Conservation (phyloP, 1,140 invertebrate genomes). For the Manduca sexta region DNA sequence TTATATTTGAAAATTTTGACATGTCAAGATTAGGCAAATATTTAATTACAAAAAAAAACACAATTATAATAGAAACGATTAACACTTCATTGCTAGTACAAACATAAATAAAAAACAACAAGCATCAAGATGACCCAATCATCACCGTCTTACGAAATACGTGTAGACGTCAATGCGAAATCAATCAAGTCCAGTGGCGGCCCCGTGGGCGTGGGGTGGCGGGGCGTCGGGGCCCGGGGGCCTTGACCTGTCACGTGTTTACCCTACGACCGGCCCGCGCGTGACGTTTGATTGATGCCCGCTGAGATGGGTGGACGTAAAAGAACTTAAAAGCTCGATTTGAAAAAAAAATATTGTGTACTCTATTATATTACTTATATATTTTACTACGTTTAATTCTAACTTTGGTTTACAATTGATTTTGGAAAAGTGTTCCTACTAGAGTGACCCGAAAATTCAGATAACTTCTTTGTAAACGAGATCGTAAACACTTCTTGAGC, state of each 20-base stretch:
- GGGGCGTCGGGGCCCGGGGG: slow-evolving; percentile 18
- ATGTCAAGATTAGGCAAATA: too few species aligned
- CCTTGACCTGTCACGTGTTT: slow-evolving; percentile 63
- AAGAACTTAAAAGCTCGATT: too few species aligned
- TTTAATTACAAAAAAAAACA: too few species aligned
- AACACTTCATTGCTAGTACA: background rate
- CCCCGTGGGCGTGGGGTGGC: slow-evolving; percentile 9
- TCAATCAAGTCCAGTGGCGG: slow-evolving; percentile 53
- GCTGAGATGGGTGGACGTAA: background rate
- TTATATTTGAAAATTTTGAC: too few species aligned
- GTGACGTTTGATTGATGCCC: slow-evolving; percentile 49
- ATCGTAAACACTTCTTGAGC: too few species aligned
- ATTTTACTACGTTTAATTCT: too few species aligned
- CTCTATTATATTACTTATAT: too few species aligned
- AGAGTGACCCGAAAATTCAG: too few species aligned
- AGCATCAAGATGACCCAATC: slow-evolving; percentile 21
- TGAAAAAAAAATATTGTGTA: background rate
- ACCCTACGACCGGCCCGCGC: slow-evolving; percentile 30
- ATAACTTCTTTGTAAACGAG: too few species aligned
- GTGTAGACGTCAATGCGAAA: slow-evolving; percentile 57
- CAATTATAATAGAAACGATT: background rate
- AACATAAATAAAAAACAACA: background rate
- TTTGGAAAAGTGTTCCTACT: too few species aligned
- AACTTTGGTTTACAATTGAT: too few species aligned
- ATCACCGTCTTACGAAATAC: slow-evolving; percentile 25